These are phyloP conservation scores for Acrobeloides nanus DNA, from an alignment of 2,888 invertebrate species.

Conservation along the genomic window DNA sequence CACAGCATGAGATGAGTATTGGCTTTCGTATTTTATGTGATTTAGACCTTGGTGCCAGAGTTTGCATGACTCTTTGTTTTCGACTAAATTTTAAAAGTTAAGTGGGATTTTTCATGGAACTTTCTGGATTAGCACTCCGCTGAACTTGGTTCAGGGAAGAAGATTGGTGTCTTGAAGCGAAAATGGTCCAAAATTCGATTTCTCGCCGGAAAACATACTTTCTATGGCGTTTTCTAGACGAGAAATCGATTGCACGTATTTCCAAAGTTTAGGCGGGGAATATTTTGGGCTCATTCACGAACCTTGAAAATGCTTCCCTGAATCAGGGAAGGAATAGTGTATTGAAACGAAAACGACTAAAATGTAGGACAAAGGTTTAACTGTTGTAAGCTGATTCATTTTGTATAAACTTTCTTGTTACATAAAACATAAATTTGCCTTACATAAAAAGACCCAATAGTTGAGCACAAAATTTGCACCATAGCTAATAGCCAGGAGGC, in stretches of 20 bases:
- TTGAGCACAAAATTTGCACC: conserved; percentile 41
- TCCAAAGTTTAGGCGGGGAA: too few species aligned
- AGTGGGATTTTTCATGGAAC: background rate
- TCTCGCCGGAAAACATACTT: conserved; percentile 16
- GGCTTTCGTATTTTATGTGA: conserved; percentile 31
- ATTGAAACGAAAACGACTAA: background rate
- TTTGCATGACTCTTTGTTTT: conserved; percentile 38
- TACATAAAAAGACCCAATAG: conserved; percentile 31
- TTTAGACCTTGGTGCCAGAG: conserved; percentile 45
- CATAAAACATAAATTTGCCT: conserved; percentile 4
- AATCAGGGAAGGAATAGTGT: too few species aligned
- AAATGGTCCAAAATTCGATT: too few species aligned
- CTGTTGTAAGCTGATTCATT: background rate
- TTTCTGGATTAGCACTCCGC: background rate
- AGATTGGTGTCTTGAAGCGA: too few species aligned
- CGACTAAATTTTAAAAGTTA: conserved; percentile 33
- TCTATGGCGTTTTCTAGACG: too few species aligned
- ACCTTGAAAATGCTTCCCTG: too few species aligned
- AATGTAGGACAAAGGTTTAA: conserved; percentile 1
- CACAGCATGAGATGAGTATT: conserved; percentile 21
- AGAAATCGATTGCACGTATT: too few species aligned
- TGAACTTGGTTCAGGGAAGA: too few species aligned
- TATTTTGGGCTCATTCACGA: too few species aligned
- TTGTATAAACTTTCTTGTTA: background rate
- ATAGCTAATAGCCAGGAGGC: conserved; percentile 44